phyloP scores from a whole-genome alignment of 2,113 vertebrate genomes.

The Phyllostomus discolor region DNA sequence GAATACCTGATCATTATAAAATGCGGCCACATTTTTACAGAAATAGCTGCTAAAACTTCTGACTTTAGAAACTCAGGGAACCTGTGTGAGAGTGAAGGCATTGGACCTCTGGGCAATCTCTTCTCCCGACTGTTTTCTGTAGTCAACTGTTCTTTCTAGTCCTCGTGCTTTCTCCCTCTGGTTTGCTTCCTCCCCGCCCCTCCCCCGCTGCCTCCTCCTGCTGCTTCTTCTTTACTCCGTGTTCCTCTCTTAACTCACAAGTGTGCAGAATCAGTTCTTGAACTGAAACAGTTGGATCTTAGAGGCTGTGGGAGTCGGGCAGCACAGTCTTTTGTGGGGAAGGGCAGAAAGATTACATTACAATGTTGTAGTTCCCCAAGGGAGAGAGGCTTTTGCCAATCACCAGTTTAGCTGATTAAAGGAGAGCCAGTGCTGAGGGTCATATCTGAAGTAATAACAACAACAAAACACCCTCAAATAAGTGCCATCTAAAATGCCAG shows the following conservation, averaged over 20 bases:
- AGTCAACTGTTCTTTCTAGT: background rate
- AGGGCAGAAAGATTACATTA: background rate
- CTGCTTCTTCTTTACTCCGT: background rate
- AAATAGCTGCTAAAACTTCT: background rate
- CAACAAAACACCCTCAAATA: conserved; percentile 26
- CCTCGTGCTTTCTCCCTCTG: background rate
- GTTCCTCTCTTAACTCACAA: background rate
- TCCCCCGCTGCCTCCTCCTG: background rate
- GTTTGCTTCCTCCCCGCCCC: background rate
- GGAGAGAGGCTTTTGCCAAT: background rate
- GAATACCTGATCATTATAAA: conserved; percentile 25
- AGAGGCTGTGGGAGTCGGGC: background rate
- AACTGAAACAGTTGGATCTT: background rate
- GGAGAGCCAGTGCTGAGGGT: background rate
- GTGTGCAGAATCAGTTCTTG: background rate
- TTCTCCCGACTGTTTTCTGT: background rate
- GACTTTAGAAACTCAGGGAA: background rate
- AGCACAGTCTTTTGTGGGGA: background rate
- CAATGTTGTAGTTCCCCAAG: background rate
- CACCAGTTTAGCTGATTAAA: conserved; percentile 14
- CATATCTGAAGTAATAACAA: conserved; percentile 12
- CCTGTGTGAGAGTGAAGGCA: background rate
- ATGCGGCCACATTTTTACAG: background rate
- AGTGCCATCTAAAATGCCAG: conserved; percentile 37
- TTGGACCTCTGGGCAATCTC: background rate